Evolutionary conservation across 2,888 invertebrate species (phyloP), one percentile per base, ranked within the genome.

Genomic region (Amphimallon solstitiale): DNA sequence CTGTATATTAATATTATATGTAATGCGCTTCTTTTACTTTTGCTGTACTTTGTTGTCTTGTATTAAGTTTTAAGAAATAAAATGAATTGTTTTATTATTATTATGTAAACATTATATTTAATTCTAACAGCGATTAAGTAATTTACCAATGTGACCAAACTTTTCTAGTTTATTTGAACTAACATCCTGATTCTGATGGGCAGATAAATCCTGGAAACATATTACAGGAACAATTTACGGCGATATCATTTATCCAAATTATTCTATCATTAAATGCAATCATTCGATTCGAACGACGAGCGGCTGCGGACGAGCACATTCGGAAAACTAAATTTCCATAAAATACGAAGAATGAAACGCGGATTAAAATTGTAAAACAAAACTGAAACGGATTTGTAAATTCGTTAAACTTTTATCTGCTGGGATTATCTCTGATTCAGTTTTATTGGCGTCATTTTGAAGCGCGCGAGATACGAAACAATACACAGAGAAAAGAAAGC

Each of bases 351-450:
- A 56, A 56, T 43, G 56, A 56, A 52, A 6, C 37, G 10, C 38
- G 56, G 40, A 56, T 56, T 56, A 56, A 56, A 56, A 40, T 23
- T 40, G 40, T 29, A n/a, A 56, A 56, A 40, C 56, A 56, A 56
- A 56, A 56, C 56, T 56, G 56, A 23, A 56, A 56, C 56, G 56
- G 56, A 38, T 56, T 56, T 56, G 56, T 56, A 56, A 40, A 56
- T 56, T 56, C 56, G 56, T 40, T 56, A 56, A 56, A 56, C 40
- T 56, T 56, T 56, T 56, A 56, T 56, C 56, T 56, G 40, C 21
- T 56, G n/a, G 56, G 56, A 56, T 56, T 56, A 56, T 56, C 56
- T 40, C 40, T 23, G 56, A 56, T 56, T 56, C 40, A 23, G 38
- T 56, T 40, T 56, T 56, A 56, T 56, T 56, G 23, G 56, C 40